These are phyloP conservation scores for Aplysina aerophoba DNA, from an alignment of 37 sponge, comb jelly and placozoan genomes.

Conservation along the genomic window DNA sequence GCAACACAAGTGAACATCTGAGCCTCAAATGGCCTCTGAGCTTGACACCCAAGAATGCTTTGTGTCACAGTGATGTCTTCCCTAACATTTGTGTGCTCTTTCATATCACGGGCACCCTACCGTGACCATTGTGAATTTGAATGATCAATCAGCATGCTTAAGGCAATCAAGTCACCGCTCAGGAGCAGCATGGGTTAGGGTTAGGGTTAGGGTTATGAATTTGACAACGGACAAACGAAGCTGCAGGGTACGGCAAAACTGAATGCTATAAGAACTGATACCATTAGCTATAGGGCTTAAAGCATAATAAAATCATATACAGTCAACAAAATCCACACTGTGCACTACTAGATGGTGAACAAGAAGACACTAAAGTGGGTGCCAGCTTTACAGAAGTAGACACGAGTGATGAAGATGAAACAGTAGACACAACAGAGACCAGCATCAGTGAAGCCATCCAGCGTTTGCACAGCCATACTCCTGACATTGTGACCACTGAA, in stretches of 20 bases:
- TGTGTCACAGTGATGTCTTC: constrained; percentile 42
- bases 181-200: constrained; percentile 26
- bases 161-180: constrained; percentile 31
- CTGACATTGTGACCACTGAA: too few species aligned
- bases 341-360: too few species aligned
- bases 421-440: too few species aligned
- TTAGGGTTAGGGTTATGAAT: neutral
- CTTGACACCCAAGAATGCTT: constrained; percentile 32
- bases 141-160: constrained; percentile 60
- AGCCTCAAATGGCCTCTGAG: constrained; percentile 24
- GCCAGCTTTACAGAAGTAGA: too few species aligned
- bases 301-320: too few species aligned
- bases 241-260: neutral
- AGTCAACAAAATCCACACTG: too few species aligned
- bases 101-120: constrained; percentile 50
- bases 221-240: neutral
- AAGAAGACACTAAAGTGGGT: too few species aligned
- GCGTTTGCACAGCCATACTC: too few species aligned
- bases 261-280: neutral
- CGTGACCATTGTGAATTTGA: constrained; percentile 73
- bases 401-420: too few species aligned
- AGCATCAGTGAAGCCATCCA: neutral
- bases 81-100: constrained; percentile 49
- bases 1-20: constrained; percentile 31
- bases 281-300: too few species aligned